Base-by-base conservation (phyloP, 2,888 invertebrate genomes). In the Biston betularia region DNA sequence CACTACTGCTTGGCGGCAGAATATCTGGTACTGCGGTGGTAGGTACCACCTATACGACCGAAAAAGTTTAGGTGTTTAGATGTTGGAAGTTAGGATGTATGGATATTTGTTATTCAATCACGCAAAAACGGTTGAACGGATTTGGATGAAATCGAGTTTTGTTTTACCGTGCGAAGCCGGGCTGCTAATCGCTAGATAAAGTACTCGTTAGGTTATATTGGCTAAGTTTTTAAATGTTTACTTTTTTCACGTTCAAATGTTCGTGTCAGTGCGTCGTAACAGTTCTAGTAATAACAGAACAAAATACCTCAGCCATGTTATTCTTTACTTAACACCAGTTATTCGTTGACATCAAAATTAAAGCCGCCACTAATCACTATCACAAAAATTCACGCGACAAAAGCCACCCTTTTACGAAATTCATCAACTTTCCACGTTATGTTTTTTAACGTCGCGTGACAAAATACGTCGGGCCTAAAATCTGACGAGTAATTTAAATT, bases 401-500 rank as follows among this genome's bases (percentile, higher is more conserved):
- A 59, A 59, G n/a, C 50, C 11, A 15, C n/a, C 57, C 53, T 53
- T 62, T 58, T 54, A 60, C 45, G 10, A 63, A 59, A 60, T 59
- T 59, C 45, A 50, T 60, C 57, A 65, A 60, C 49, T 56, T 65
- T 60, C 56, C 45, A 35, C 56, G 24, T 48, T 45, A 56, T 56
- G 44, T 57, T 62, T 50, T 67, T 59, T 63, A 55, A 48, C 54
- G 59, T 68, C 40, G 67, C 67, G 55, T 63, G 67, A 63, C 63
- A 55, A 54, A 62, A 58, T 54, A 63, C 58, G 58, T n/a, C 46
- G 15, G 48, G 45, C 59, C 67, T 55, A 50, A 59, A 59, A 59
- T 56, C 55, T 63, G 67, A 59, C 63, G 49, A 63, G 58, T 50
- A 63, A 68, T 68, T 68, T 59, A 68, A 68, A 68, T 68, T 63